phyloP scores from a whole-genome alignment of 2,113 vertebrate species.

The Marmota monax region DNA sequence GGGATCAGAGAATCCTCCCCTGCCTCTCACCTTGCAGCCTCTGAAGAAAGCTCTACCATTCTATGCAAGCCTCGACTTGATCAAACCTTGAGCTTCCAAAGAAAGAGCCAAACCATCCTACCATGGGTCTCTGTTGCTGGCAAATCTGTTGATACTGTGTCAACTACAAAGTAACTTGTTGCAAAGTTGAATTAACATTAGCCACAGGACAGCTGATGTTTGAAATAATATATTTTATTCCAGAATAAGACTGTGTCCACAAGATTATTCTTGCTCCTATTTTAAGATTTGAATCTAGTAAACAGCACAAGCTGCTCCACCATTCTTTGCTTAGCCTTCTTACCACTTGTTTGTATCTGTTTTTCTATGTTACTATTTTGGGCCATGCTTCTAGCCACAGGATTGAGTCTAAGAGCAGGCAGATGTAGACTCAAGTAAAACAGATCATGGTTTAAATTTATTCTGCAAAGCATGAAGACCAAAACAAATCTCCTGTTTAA shows the following conservation, averaged over 20 bases:
- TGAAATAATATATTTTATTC: constrained; percentile 69
- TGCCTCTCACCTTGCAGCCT: background rate
- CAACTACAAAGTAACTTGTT: constrained; percentile 8
- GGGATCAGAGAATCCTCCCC: background rate
- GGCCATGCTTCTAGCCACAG: constrained; percentile 56
- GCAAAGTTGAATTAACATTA: constrained; percentile 31
- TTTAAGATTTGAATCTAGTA: constrained; percentile 70
- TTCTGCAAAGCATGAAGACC: constrained; percentile 22
- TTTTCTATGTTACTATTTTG: constrained; percentile 76
- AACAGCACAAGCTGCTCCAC: constrained; percentile 50
- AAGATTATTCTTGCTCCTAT: constrained; percentile 55
- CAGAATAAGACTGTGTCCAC: constrained; percentile 55
- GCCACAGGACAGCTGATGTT: background rate
- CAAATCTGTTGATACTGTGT: background rate
- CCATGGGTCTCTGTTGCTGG: background rate
- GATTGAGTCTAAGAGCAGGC: constrained; percentile 60
- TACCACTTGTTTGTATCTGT: constrained; percentile 60
- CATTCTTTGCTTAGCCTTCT: background rate
- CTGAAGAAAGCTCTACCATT: background rate
- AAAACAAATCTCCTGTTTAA: constrained; percentile 22
- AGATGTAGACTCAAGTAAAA: constrained; percentile 59
- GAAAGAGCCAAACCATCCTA: background rate
- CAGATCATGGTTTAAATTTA: constrained; percentile 62
- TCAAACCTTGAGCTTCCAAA: background rate
- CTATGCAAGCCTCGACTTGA: background rate